A percentile compares a stretch with the other conserved stretches of the same genome.
Conservation (phyloP, 2,888 invertebrate species). For the Synergus itoensis region DNA sequence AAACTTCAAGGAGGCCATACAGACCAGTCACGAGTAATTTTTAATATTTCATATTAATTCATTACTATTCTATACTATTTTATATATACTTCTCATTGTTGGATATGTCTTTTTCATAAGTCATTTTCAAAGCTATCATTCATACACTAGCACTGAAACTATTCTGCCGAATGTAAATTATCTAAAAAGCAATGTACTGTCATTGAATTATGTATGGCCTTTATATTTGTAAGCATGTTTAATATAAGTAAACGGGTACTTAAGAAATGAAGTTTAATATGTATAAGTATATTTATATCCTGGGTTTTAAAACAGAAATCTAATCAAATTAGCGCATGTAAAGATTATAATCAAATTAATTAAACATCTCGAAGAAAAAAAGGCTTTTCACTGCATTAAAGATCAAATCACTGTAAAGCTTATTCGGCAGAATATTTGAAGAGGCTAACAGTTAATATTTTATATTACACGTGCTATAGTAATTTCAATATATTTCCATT, state of each 20-base stretch:
- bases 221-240: conserved; percentile 29
- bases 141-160: conserved; percentile 66
- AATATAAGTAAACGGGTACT: neutral
- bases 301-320: neutral
- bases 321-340: neutral
- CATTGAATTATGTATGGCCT: conserved; percentile 19
- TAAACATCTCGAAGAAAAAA: neutral
- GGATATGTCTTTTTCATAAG: conserved; percentile 72
- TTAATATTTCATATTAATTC: conserved; percentile 65
- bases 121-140: conserved; percentile 68
- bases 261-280: neutral
- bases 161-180: conserved; percentile 63
- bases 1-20: conserved; percentile 97
- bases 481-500: conserved; percentile 54
- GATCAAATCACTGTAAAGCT: neutral
- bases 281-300: neutral
- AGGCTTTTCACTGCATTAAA: neutral
- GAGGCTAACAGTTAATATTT: conserved; percentile 45
- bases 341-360: neutral
- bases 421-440: conserved; percentile 50
- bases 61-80: conserved; percentile 71
- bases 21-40: conserved; percentile 89
- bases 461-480: conserved; percentile 52
- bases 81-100: conserved; percentile 67
- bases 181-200: neutral